Evolutionary conservation across 2,113 vertebrate genomes (phyloP).

Genomic region (Nicator chloris): DNA sequence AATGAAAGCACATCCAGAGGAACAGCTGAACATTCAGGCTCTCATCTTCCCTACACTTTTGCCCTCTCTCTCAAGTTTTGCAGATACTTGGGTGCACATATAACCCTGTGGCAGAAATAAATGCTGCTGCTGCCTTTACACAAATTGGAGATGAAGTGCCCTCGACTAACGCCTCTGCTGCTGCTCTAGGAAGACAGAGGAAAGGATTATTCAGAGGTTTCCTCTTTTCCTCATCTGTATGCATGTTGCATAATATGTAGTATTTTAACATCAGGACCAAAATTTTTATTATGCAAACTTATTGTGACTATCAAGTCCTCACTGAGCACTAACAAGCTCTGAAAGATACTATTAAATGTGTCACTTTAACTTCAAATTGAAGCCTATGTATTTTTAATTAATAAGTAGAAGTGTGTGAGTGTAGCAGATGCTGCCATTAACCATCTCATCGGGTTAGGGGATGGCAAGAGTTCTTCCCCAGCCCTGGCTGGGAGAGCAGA

Average conservation of each 20-base stretch:
- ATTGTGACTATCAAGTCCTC: constrained; percentile 31
- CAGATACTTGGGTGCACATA: background rate
- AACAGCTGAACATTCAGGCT: background rate
- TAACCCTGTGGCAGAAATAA: background rate
- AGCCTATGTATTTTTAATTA: constrained; percentile 56
- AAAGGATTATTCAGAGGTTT: background rate
- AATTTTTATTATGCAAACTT: constrained; percentile 50
- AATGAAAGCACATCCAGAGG: background rate
- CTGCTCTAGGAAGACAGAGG: background rate
- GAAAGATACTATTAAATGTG: constrained; percentile 16
- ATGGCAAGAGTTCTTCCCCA: background rate
- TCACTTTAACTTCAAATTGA: constrained; percentile 40
- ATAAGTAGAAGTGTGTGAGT: background rate
- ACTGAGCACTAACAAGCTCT: background rate
- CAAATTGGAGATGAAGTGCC: background rate
- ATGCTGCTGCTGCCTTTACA: background rate
- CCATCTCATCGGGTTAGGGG: background rate
- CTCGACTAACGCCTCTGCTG: background rate
- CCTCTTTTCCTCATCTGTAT: constrained; percentile 17
- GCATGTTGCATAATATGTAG: background rate
- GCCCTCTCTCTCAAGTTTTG: background rate
- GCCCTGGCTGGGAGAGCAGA: background rate
- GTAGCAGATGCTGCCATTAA: constrained; percentile 6
- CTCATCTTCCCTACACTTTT: background rate
- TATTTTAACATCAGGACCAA: constrained; percentile 29